Base-by-base conservation (phyloP, 2,888 invertebrate species). In the Tiphia femorata region DNA sequence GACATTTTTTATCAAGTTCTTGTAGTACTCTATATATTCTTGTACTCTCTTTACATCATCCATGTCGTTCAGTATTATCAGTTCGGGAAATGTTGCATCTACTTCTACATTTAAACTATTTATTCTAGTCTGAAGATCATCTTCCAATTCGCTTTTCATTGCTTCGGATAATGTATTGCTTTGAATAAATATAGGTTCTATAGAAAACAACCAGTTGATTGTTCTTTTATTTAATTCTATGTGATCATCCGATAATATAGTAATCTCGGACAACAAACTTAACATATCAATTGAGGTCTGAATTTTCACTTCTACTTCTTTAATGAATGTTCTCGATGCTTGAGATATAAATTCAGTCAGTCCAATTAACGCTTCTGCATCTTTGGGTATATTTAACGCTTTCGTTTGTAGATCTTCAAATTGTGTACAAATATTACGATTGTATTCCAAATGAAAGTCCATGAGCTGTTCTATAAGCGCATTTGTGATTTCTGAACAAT, bases 31-130 rank as follows among this genome's bases (percentile, higher is more conserved):
- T n/a, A 58, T 77, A 62, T 89, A 89, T 64, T 88, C 86, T 21
- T 73, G 75, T 67, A 87, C 85, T 73, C 86, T 84, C 49, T 83
- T 82, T 10, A 86, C 79, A 47, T 89, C 79, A 84, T 70, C 88
- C 88, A 86, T 87, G 59, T 85, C 85, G 62, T 86, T 85, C 66
- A 88, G 84, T 67, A 87, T 86, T 41, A 84, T 84, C 14, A 87
- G 56, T 84, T 78, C 81, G 47, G 86, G 84, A 17, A 86, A 77
- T 27, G 88, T 75, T 46, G 85, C 84, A 60, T 86, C 85, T 30
- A 88, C 79, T 54, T 87, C 86, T 5, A 77, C 58, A 64, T 86
- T 85, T 33, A 88, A 79, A 25, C 84, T 78, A 50, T 85, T 86
- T 40, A 86, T 84, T 59, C 83, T 84, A 54, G 84, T 84, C 43